Evolutionary conservation across 2,888 invertebrate genomes (phyloP).

Genomic region (Stenchaetothrips biformis): DNA sequence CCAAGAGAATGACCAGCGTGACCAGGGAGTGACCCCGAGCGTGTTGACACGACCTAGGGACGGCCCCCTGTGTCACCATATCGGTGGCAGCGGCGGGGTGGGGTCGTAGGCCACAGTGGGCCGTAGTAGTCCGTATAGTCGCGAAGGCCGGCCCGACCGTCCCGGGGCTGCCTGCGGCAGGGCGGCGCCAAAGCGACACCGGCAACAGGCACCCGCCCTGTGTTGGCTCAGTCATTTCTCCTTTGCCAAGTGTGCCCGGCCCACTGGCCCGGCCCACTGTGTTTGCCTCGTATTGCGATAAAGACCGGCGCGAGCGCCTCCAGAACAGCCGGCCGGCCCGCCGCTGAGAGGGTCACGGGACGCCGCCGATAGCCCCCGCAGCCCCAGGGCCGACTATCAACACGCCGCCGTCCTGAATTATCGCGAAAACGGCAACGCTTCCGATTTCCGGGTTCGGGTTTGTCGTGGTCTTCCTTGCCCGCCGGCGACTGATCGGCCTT

Average conservation of each 20-base stretch:
- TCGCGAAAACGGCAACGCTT: too few species aligned
- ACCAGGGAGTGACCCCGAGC: too few species aligned
- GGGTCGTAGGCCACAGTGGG: background rate
- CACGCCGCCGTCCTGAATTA: too few species aligned
- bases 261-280: background rate
- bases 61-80: background rate
- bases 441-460: too few species aligned
- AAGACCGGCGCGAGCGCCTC: too few species aligned
- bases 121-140: background rate
- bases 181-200: too few species aligned
- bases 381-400: too few species aligned
- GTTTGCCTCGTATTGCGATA: background rate
- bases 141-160: background rate
- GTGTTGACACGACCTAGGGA: background rate
- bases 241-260: background rate
- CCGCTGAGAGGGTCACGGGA: too few species aligned
- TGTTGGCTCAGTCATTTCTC: background rate
- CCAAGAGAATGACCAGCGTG: background rate
- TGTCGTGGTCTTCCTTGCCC: too few species aligned
- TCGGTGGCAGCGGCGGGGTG: background rate
- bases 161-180: background rate
- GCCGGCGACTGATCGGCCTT: too few species aligned
- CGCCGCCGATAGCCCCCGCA: too few species aligned
- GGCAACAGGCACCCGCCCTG: background rate
- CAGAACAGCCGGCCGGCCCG: too few species aligned